Base-by-base conservation (phyloP, 2,113 vertebrate species). In the Menidia beryllina region DNA sequence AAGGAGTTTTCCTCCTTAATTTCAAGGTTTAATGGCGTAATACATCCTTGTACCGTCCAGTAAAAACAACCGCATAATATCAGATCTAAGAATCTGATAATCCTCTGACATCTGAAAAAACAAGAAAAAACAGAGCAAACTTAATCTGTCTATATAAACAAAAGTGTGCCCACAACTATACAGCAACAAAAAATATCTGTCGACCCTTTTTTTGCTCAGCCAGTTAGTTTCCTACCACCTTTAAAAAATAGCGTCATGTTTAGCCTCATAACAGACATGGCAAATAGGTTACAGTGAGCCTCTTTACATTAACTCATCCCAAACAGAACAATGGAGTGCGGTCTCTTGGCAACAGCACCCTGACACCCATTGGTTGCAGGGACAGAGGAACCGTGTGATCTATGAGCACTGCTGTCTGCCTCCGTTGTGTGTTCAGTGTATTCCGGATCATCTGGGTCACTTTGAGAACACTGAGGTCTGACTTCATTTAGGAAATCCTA, bases 81-180 rank as follows among this genome's bases (percentile, higher is more conserved):
- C 57, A 73, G 49, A 58, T 71, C 62, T 66, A 72, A 70, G 63
- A 30, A 57, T 26, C 24, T 69, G 48, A 65, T 75, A 52, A 83
- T 69, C 58, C 45, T 11, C 36, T 75, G 26, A 57, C 47, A 24
- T 66, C 47, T 47, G 5, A 69, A 77, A 63, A 51, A 8, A 12
- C 30, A 34, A n/a, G 20, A 12, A 1, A 1, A 52, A 24, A 75
- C 23, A 12, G 1, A 1, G 53, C 25, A 75, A 69, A 77, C 61
- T 23, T 68, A 60, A 76, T 76, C 57, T 26, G 54, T 68, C 74
- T 75, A 63, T 61, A 79, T 70, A 38, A 8, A 23, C 43, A 55
- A 38, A 59, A 47, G 39, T 51, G 25, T 39, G 45, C 47, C 45
- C 57, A 60, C 48, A 75, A 49, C 1, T 47, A 34, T 20, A 48